Percentiles rank a stretch among this genome's conserved stretches.
phyloP scores from a whole-genome alignment of 2,113 vertebrate genomes.

The Chiloscyllium plagiosum region DNA sequence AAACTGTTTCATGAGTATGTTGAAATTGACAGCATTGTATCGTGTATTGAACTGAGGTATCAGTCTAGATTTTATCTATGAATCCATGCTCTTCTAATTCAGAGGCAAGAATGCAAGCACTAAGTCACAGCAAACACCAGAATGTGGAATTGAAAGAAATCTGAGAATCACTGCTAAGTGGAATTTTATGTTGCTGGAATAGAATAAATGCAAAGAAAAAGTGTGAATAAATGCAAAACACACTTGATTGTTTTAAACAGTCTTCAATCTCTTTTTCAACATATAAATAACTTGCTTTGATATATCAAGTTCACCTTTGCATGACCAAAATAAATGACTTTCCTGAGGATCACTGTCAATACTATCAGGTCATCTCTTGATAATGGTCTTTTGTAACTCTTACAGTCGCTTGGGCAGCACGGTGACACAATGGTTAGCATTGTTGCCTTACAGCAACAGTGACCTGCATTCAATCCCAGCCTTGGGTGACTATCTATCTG shows the following conservation, averaged over 20 bases:
- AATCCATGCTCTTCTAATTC: too few species aligned
- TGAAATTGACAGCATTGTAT: neutral
- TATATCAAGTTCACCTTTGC: too few species aligned
- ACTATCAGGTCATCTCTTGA: too few species aligned
- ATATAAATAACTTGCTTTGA: neutral
- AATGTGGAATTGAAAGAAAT: neutral
- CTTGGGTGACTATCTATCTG: too few species aligned
- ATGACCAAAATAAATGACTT: too few species aligned
- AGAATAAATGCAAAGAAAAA: neutral
- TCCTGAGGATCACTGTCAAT: too few species aligned
- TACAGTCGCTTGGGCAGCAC: too few species aligned
- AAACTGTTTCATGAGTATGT: neutral
- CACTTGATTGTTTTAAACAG: neutral
- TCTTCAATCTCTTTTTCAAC: neutral
- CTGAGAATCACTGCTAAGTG: neutral
- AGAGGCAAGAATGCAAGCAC: neutral
- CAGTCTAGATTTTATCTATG: too few species aligned
- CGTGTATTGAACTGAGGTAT: neutral
- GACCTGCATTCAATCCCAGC: too few species aligned
- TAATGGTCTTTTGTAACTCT: too few species aligned
- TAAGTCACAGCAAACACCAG: neutral
- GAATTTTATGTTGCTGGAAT: neutral
- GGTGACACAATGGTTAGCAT: too few species aligned
- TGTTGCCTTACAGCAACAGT: too few species aligned
- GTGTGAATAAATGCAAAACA: neutral